Base-by-base conservation (phyloP, 2,888 invertebrate species). In the Platycheirus albimanus region DNA sequence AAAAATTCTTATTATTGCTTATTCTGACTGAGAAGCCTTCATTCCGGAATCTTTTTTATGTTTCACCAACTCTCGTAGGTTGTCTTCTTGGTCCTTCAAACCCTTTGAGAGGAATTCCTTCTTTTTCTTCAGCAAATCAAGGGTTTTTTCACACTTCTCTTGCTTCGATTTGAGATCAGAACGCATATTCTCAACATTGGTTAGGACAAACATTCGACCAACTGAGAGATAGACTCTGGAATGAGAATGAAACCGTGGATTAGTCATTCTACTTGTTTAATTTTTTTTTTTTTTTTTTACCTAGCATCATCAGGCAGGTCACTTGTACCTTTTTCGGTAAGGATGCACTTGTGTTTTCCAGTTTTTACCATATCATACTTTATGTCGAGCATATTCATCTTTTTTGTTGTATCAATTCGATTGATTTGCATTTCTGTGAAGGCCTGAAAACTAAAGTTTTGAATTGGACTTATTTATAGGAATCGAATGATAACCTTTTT, bases 61-160 rank as follows among this genome's bases (percentile, higher is more conserved):
- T 84, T 94, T 94, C 0, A 95, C 94, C 91, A 97, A 92, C 91
- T 97, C 96, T 71, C 97, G 91, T 19, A 97, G 91, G 88, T 95
- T 96, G 89, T 96, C 94, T 89, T 96, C 96, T 87, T 95, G 95
- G 87, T 96, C 96, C 87, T 95, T 95, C 49, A 97, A 91, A 86
- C 92, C 95, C 84, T 93, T 93, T 86, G 95, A 94, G 85, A 96
- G 91, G 87, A 95, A 96, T 13, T 92, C 91, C 89, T 96, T 96
- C 86, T 94, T 95, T 85, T 92, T 93, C 90, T 95, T 94, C 20
- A 95, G 91, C 11, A 93, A 92, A 87, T 94, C 94, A 30, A 96
- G 94, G 88, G 95, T 93, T 89, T 95, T 92, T 89, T 95, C 92
- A 87, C 93, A 92, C 72, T 88, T 89, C 17, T 90, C 92, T 88